phyloP scores from a whole-genome alignment of 2,888 invertebrate species.

The Herminia tarsipennalis region DNA sequence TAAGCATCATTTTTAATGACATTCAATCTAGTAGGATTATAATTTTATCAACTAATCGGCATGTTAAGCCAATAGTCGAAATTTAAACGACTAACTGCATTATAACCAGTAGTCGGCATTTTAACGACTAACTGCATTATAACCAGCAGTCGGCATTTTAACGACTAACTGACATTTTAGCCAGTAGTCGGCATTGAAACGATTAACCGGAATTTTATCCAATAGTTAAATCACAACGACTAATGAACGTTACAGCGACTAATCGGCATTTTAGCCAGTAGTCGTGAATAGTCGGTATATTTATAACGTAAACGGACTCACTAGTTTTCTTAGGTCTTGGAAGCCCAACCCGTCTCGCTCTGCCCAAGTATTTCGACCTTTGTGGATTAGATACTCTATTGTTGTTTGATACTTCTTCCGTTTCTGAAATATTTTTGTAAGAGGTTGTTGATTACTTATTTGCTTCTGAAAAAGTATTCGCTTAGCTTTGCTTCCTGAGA shows the following conservation, averaged over 20 bases:
- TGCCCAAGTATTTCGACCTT: constrained; percentile 72
- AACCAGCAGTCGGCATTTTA: too few relatives aligned
- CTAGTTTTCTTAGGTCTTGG: constrained; percentile 65
- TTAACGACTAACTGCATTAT: too few relatives aligned
- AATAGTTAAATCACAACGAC: too few relatives aligned
- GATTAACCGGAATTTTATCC: too few relatives aligned
- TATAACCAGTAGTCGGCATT: too few relatives aligned
- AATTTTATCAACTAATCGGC: too few relatives aligned
- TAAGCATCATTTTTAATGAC: too few relatives aligned
- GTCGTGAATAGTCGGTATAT: neutral
- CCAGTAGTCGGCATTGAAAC: too few relatives aligned
- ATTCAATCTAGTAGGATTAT: too few relatives aligned
- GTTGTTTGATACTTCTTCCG: constrained; percentile 56
- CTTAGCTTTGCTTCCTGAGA: too few relatives aligned
- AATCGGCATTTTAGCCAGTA: neutral
- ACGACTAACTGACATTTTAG: neutral
- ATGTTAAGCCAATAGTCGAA: too few relatives aligned
- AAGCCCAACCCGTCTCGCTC: constrained; percentile 71
- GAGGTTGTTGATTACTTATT: neutral
- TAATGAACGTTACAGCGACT: neutral
- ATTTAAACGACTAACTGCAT: too few relatives aligned
- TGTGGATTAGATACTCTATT: constrained; percentile 48
- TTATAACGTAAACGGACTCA: constrained; percentile 46
- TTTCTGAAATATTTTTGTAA: constrained; percentile 58
- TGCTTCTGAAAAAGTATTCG: neutral